Evolutionary conservation across 1,140 invertebrate genomes (phyloP), one percentile per base, ranked within the genome.

Genomic region (Drosophila obscura): DNA sequence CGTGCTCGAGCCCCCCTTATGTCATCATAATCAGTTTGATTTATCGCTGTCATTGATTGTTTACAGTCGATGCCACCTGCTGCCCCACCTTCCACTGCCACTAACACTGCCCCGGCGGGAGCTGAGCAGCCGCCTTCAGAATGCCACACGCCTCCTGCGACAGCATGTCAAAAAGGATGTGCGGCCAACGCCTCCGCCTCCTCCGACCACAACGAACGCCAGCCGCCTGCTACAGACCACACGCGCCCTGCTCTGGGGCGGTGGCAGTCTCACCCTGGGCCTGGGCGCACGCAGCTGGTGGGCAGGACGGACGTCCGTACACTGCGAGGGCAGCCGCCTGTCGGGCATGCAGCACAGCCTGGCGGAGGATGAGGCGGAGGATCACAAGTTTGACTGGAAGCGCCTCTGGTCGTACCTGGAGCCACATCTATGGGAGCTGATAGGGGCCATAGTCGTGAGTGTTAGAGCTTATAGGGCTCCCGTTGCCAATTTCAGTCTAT

Each of bases 361-460:
- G 13, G 77, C 64, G 11, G 60, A 68, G 16, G 43, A 61, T 3
- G 77, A 50, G 2, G 15, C 15, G 8, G 44, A 92, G 6, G 90
- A 92, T 16, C 84, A 92, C 6, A 73, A 93, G 92, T 94, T 94
- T 92, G 91, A 94, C 92, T 94, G 95, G 95, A 77, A 92, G 80
- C 93, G 93, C 73, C 93, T 96, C 87, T 94, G 95, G 93, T 81
- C 93, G 78, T 93, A 96, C 92, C 75, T 94, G 80, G 88, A 94
- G 65, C 94, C 94, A 26, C 92, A 94, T 87, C 57, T 94, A 50
- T 93, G 93, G 90, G 93, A 93, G 72, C 92, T 94, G 9, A 73
- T 95, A 7, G 90, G 93, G 8, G 94, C 94, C 28, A 88, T 94
- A 60, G 85, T 90, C 53, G 94, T 94, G 83, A 93, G 93, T 19